Evolutionary conservation across 2,113 vertebrate genomes (phyloP), one percentile per base, ranked within the genome.

Genomic region (Chionodraco myersi): DNA sequence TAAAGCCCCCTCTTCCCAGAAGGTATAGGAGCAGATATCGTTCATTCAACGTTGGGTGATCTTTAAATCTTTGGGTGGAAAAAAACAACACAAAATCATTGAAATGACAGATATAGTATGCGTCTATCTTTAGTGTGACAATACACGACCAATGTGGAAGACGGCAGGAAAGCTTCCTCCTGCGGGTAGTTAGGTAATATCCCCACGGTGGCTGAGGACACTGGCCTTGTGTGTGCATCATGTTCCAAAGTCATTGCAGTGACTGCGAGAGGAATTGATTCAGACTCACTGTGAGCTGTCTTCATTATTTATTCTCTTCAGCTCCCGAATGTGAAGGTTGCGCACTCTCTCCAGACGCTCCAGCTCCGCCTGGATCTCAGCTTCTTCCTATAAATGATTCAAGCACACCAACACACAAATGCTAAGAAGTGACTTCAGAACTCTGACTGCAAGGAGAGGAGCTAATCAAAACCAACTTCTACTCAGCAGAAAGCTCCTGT

Each of bases 291-390:
- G 98, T 70, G 98, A 99, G 93, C 97, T 99, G 95, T 99, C 98
- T 96, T 99, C 98, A 86, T 99, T 99, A 94, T 98, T 99, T 96
- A 99, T 99, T 96, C 98, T 97, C 95, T 99, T 99, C 91, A 99
- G 96, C 87, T 99, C 98, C 92, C 98, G 96, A 94, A 99, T 99
- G 92, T 99, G 98, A 95, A 99, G 97, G 96, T 99, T 99, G 92
- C 98, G 96, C 86, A 99, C 98, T 91, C 98, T 97, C 95, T 99
- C 98, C 91, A 99, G 95, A 90, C 98, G 96, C 93, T 99, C 98
- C 91, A 99, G 95, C 95, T 99, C 98, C 68, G 97, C 97, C 95
- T 99, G 98, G 93, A 99, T 99, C 96, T 99, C 98, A 89, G 98
- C 98, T 94, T 99, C 98, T 93, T 99, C 98, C 98, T 99, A 95